A percentile compares a stretch with the other conserved stretches of the same genome.
phyloP scores from a whole-genome alignment of 1,140 invertebrate species.

The Phenacoccus solenopsis region DNA sequence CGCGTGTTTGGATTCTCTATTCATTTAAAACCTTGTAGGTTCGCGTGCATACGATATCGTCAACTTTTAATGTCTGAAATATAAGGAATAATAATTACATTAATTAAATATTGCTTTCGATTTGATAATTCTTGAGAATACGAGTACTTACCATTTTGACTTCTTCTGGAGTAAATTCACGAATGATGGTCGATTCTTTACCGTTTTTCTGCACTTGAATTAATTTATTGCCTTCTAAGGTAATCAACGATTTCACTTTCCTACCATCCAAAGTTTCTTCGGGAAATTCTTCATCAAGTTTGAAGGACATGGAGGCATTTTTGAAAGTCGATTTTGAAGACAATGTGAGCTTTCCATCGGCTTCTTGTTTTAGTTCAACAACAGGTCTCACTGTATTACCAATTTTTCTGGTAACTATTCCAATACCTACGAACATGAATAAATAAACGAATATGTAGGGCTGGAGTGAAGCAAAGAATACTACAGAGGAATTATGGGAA shows the following conservation, averaged over 20 bases:
- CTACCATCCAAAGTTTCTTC: slow-evolving; percentile 74
- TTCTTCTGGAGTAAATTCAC: slow-evolving; percentile 28
- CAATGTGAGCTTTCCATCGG: slow-evolving; percentile 54
- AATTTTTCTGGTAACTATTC: slow-evolving; percentile 57
- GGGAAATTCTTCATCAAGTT: slow-evolving; percentile 67
- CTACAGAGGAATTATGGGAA: too few species aligned
- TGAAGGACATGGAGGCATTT: slow-evolving; percentile 62
- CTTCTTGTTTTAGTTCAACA: slow-evolving; percentile 51
- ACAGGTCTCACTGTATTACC: slow-evolving; percentile 57
- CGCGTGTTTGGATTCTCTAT: too few species aligned
- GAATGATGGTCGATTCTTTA: slow-evolving; percentile 28
- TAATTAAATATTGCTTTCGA: neutral
- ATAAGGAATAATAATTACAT: neutral
- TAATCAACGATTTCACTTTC: slow-evolving; percentile 59
- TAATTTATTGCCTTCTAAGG: slow-evolving; percentile 52
- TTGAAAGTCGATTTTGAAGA: slow-evolving; percentile 75
- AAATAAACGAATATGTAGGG: neutral
- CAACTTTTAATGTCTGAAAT: neutral
- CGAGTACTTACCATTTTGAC: slow-evolving; percentile 26
- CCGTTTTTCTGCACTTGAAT: slow-evolving; percentile 49
- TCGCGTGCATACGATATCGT: slow-evolving; percentile 5
- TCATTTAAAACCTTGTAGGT: neutral
- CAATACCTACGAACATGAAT: slow-evolving; percentile 49
- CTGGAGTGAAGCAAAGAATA: too few species aligned
- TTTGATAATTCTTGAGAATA: neutral